Evolutionary conservation across 2,113 vertebrate species (phyloP).

Genomic region (Crotalus viridis): DNA sequence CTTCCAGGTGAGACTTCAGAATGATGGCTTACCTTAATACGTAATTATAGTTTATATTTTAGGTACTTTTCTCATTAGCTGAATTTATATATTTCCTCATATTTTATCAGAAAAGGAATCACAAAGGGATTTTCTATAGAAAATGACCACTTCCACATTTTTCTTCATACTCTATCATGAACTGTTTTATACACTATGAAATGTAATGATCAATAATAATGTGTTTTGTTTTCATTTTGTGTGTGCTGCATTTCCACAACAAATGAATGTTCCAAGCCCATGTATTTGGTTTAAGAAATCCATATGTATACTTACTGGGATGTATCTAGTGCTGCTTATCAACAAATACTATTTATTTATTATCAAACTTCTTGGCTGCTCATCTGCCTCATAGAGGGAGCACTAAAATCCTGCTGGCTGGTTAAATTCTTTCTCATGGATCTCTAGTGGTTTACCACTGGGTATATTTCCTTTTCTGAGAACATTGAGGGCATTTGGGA

Average conservation of each 20-base stretch:
- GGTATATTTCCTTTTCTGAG: not conserved
- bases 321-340: not conserved
- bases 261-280: not conserved
- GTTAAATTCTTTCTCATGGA: not conserved
- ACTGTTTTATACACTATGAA: not conserved
- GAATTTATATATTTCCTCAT: not conserved
- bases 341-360: too few relatives aligned
- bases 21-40: constrained; percentile 30
- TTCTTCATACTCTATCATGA: not conserved
- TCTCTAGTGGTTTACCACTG: not conserved
- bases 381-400: not conserved
- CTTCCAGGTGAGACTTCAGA: constrained; percentile 50
- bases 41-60: constrained; percentile 38
- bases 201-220: not conserved
- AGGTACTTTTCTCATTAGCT: constrained; percentile 3
- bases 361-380: not conserved
- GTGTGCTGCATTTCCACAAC: not conserved
- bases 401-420: not conserved
- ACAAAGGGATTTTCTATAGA: not conserved
- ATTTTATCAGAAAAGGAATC: not conserved
- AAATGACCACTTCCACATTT: not conserved
- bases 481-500: not conserved
- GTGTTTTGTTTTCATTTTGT: not conserved
- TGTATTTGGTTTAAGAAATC: not conserved
- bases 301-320: not conserved